A percentile compares a stretch with the other conserved stretches of the same genome.
Conservation (phyloP, 2,113 vertebrate species). For the Noturus placidus region DNA sequence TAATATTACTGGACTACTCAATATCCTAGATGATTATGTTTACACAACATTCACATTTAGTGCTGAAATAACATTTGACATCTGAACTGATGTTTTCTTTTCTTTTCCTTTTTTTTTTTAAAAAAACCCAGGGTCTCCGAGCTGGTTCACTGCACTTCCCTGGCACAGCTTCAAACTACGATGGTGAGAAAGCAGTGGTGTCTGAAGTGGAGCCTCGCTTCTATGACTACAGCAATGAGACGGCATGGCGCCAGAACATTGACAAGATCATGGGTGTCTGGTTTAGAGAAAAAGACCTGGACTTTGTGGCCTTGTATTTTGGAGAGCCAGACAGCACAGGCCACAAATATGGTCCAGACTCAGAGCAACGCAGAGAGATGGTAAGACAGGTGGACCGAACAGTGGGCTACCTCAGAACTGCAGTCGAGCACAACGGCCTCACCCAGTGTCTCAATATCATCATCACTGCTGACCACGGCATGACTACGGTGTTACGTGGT, state of each 20-base stretch:
- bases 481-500: slow-evolving; percentile 71
- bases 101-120: background rate
- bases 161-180: slow-evolving; percentile 79
- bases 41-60: background rate
- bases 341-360: slow-evolving; percentile 84
- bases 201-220: slow-evolving; percentile 68
- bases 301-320: slow-evolving; percentile 87
- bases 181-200: slow-evolving; percentile 65
- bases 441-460: slow-evolving; percentile 77
- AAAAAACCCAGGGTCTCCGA: slow-evolving; percentile 81
- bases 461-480: slow-evolving; percentile 87
- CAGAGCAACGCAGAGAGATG: slow-evolving; percentile 72
- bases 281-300: slow-evolving; percentile 71
- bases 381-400: slow-evolving; percentile 84
- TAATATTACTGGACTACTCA: background rate
- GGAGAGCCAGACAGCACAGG: slow-evolving; percentile 85
- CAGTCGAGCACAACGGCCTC: slow-evolving; percentile 61
- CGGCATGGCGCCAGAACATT: slow-evolving; percentile 74
- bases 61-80: background rate
- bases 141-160: slow-evolving; percentile 89
- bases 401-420: slow-evolving; percentile 78
- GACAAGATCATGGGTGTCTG: slow-evolving; percentile 79
- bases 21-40: background rate
- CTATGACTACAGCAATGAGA: slow-evolving; percentile 81
- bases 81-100: background rate